These are phyloP conservation scores for Coregonus clupeaformis DNA, from an alignment of 2,113 vertebrate species.

Conservation along the genomic window DNA sequence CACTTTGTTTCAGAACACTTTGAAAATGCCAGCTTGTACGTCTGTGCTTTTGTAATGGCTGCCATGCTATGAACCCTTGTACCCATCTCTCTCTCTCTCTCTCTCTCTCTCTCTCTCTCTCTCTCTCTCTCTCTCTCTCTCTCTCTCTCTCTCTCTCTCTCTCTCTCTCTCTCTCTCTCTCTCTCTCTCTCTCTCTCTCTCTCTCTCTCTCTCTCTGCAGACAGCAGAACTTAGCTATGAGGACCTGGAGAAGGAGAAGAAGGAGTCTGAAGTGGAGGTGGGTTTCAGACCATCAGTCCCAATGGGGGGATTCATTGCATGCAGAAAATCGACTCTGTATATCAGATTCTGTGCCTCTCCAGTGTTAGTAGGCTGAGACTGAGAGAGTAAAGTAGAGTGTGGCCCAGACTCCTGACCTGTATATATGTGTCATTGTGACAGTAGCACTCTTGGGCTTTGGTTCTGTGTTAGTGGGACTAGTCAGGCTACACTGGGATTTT, in stretches of 20 bases:
- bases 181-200: neutral
- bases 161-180: slow-evolving; percentile 1
- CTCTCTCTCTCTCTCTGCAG: slow-evolving; percentile 39
- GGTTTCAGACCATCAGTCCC: slow-evolving; percentile 39
- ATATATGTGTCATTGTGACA: slow-evolving; percentile 25
- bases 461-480: slow-evolving; percentile 42
- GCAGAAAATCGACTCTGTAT: neutral
- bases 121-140: too few species aligned
- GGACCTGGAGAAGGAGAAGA: slow-evolving; percentile 83
- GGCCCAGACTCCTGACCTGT: slow-evolving; percentile 9
- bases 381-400: neutral
- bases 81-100: neutral
- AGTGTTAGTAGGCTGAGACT: neutral
- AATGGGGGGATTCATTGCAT: neutral
- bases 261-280: slow-evolving; percentile 92
- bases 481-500: neutral
- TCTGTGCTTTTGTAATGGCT: neutral
- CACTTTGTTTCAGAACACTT: slow-evolving; percentile 1
- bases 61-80: neutral
- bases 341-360: neutral
- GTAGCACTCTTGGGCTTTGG: slow-evolving; percentile 32
- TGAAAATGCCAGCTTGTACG: neutral
- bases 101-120: too few species aligned
- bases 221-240: slow-evolving; percentile 78
- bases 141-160: neutral